Evolutionary conservation across 2,797 vertebrate genomes (phyloP), one percentile per base, ranked within the genome.

Genomic region (Thalassophryne amazonica): DNA sequence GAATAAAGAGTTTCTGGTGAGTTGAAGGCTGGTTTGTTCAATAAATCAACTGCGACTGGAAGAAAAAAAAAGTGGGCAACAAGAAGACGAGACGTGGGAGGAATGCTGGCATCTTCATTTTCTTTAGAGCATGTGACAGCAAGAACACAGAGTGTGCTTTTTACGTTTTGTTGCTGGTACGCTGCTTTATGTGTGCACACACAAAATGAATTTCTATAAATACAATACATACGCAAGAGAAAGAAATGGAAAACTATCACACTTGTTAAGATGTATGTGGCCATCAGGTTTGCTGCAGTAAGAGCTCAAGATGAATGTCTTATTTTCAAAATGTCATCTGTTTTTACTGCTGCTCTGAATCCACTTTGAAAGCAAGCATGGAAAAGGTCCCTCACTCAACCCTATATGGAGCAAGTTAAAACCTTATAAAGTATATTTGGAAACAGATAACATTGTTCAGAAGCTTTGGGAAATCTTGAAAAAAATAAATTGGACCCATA

Each of bases 41-140:
- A 35, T 60, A 57, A 43, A 64, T 60, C 30, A 47, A 55, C 17
- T 23, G 7, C 0, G 25, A 60, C 19, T 23, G 10, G 28, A 43
- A 20, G 54, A 36, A 33, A 20, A 54, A 36, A 33, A 14, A 48
- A 56, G 61, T 60, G 68, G 61, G 65, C 57, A 45, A 53, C 18
- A 0, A 59, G 49, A 60, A 42, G 46, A 57, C 2, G 20, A 33
- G 36, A 32, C 35, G 69, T 65, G 53, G 73, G 63, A 43, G 47
- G 65, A 50, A 60, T 20, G 38, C 55, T 64, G 66, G 54, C 62
- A 42, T 37, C 46, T 31, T 27, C 6, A 1, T 43, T 38, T 49
- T 45, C 38, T 57, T 55, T 27, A 4, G 14, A 49, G 25, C 6
- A 7, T 15, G 40, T 54, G 52, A 55, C 49, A 40, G 37, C 6